A percentile compares a stretch with the other conserved stretches of the same genome.
Evolutionary conservation across 2,888 invertebrate genomes (phyloP).

Genomic region (Drosophila conformis): DNA sequence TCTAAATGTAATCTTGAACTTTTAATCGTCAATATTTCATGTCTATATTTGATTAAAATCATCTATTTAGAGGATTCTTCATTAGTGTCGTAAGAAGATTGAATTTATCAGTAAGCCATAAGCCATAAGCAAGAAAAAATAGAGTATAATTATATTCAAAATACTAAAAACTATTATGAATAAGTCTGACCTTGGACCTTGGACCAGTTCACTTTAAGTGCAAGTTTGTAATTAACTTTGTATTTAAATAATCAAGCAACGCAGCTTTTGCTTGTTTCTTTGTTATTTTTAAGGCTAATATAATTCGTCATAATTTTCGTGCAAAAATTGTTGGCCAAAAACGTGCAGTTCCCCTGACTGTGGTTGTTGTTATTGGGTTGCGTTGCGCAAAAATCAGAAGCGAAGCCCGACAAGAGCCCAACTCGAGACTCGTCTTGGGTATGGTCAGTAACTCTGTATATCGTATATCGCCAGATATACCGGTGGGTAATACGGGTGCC

Average conservation of each 20-base stretch:
- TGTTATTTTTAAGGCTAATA: not conserved
- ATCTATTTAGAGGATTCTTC: not conserved
- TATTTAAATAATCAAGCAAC: not conserved
- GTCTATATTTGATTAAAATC: not conserved
- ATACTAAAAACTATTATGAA: not conserved
- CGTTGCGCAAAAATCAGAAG: conserved; percentile 42
- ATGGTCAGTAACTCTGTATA: conserved; percentile 69
- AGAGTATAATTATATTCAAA: not conserved
- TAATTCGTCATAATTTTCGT: not conserved
- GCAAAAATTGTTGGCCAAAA: conserved; percentile 5
- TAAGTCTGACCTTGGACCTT: conserved; percentile 2
- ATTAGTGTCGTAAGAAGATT: too few relatives aligned
- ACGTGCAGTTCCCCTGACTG: conserved; percentile 1
- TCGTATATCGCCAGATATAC: conserved; percentile 18
- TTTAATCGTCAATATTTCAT: not conserved
- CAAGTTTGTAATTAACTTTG: not conserved
- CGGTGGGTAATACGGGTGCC: conserved; percentile 22
- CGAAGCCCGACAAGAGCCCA: conserved; percentile 53
- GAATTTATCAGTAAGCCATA: not conserved
- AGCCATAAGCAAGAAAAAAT: not conserved
- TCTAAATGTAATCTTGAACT: not conserved
- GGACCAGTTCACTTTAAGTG: not conserved
- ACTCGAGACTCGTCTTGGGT: conserved; percentile 71
- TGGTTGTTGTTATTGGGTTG: conserved; percentile 14
- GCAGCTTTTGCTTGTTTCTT: too few relatives aligned